Conservation (phyloP, 2,113 vertebrate species). For the Aplodontia rufa region DNA sequence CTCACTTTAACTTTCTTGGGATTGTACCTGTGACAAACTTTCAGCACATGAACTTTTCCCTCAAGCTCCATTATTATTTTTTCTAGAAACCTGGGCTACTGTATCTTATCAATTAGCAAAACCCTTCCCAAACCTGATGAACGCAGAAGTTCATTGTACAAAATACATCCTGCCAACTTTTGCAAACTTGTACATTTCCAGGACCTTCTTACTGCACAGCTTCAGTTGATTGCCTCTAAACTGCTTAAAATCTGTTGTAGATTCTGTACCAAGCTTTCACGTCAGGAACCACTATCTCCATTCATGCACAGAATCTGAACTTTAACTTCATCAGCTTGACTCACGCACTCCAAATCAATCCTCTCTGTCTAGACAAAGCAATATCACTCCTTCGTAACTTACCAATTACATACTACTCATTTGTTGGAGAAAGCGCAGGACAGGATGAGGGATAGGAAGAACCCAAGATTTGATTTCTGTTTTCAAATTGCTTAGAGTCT, state of each 20-base stretch:
- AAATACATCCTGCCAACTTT: background rate
- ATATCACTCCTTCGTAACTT: conserved; percentile 61
- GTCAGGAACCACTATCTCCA: background rate
- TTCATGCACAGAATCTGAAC: background rate
- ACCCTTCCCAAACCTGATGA: background rate
- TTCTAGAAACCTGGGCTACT: background rate
- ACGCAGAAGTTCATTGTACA: background rate
- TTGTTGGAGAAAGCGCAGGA: conserved; percentile 31
- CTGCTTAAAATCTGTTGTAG: background rate
- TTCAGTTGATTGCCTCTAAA: background rate
- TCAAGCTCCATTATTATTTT: background rate
- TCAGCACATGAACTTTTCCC: background rate
- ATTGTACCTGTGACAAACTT: background rate
- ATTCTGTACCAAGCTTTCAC: background rate
- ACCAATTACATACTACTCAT: conserved; percentile 34
- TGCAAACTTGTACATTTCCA: background rate
- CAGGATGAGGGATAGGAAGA: background rate
- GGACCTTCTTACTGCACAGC: background rate
- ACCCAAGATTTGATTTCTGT: conserved; percentile 25
- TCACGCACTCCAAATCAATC: conserved; percentile 48
- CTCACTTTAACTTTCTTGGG: background rate
- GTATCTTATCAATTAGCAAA: background rate
- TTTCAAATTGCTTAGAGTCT: conserved; percentile 2
- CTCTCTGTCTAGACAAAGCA: conserved; percentile 61
- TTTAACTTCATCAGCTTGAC: conserved; percentile 7